These are phyloP conservation scores for Eucidaris tribuloides DNA, from an alignment of 35 echinoderm and acorn worm genomes.

Conservation along the genomic window DNA sequence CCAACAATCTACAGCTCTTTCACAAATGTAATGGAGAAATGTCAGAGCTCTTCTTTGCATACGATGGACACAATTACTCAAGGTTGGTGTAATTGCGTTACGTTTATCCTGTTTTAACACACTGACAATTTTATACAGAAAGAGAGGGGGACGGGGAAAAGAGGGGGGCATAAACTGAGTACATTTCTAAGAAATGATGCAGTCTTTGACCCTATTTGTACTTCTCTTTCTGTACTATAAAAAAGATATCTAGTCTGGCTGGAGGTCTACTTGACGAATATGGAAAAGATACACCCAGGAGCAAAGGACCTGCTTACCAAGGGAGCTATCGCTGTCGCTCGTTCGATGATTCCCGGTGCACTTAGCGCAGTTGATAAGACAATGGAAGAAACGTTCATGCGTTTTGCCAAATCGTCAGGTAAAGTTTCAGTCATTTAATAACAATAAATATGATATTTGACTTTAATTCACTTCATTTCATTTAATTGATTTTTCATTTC, in stretches of 20 bases:
- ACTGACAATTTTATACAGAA: not conserved
- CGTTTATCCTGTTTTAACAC: not conserved
- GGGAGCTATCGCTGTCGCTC: constrained; percentile 12
- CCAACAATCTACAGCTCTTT: constrained; percentile 39
- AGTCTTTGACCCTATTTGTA: too few species aligned
- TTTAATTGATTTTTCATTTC: too few species aligned
- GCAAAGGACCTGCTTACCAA: constrained; percentile 28
- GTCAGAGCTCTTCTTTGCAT: constrained; percentile 58
- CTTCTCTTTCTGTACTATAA: too few species aligned
- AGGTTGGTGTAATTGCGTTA: not conserved
- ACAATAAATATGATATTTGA: too few species aligned
- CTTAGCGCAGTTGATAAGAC: constrained; percentile 22
- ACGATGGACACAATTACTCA: constrained; percentile 42
- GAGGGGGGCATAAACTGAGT: too few species aligned
- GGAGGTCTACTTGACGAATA: constrained; percentile 30
- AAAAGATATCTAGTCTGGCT: constrained; percentile 58
- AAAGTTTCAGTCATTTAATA: too few species aligned
- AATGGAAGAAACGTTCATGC: constrained; percentile 41
- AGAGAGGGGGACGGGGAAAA: too few species aligned
- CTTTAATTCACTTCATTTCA: too few species aligned
- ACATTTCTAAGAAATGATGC: too few species aligned
- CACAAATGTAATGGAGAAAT: constrained; percentile 22
- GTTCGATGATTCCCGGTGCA: constrained; percentile 23
- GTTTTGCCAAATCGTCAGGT: constrained; percentile 18
- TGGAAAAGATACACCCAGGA: constrained; percentile 49